Conservation (phyloP, 2,888 invertebrate genomes). For the Xestia rhomboidea region DNA sequence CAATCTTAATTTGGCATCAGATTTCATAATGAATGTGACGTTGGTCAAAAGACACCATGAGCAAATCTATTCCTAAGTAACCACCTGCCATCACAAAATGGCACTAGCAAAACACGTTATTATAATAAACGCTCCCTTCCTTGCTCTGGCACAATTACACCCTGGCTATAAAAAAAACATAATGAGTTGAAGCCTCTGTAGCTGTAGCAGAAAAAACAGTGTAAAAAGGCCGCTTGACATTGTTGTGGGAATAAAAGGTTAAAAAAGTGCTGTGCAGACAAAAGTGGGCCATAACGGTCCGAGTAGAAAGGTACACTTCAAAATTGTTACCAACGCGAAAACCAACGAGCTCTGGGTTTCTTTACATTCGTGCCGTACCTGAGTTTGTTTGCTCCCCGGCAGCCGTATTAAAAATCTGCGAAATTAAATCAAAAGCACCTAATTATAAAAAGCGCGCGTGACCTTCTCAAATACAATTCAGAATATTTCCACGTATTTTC, state of each 20-base stretch:
- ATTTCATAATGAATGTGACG: not conserved
- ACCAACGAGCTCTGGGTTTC: conserved; percentile 6
- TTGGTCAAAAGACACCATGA: not conserved
- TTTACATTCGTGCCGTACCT: conserved; percentile 25
- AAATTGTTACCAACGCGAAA: conserved; percentile 20
- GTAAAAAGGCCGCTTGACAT: conserved; percentile 44
- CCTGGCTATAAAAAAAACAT: conserved; percentile 41
- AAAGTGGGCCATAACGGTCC: conserved; percentile 29
- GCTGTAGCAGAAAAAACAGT: conserved; percentile 28
- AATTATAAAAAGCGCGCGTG: conserved; percentile 11
- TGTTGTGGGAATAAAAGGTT: conserved; percentile 51
- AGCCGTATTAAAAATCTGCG: conserved; percentile 11
- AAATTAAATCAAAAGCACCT: conserved; percentile 3
- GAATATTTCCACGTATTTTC: conserved; percentile 10
- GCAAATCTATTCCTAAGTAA: not conserved
- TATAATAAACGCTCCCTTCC: not conserved
- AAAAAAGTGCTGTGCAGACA: conserved; percentile 38
- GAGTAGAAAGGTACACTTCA: conserved; percentile 11
- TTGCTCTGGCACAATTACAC: conserved; percentile 18
- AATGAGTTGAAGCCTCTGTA: conserved; percentile 37
- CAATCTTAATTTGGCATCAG: not conserved
- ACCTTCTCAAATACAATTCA: not conserved
- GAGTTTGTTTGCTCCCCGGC: conserved; percentile 8
- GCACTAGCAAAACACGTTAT: not conserved
- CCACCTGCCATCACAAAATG: not conserved